Base-by-base conservation (phyloP, 1,140 invertebrate genomes). In the Psix sp. region DNA sequence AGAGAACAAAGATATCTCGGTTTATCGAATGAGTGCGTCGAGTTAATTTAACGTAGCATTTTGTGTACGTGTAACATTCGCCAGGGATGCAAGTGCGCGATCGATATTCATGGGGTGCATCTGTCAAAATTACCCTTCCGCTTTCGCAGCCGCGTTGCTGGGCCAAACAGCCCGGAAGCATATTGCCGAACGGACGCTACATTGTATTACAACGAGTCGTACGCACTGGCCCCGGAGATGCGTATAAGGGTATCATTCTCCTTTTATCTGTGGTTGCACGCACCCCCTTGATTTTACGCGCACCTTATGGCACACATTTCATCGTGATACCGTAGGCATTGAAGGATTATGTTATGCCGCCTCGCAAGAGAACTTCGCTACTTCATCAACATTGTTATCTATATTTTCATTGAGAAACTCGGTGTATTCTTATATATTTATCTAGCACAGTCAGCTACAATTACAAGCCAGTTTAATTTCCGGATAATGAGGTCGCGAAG, bases 111-210 rank as follows among this genome's bases (percentile, higher is more conserved):
- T 66, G 73, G 57, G 59, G 45, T 84, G 81, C 81, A 82, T 84
- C 80, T 83, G 81, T 83, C 81, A 81, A 82, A 81, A 80, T 80
- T 83, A 81, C 77, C 80, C 80, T 80, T 81, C 67, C 76, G 66
- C 63, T 57, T 62, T 63, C 13, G 43, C 48, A 74, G n/a, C n/a
- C n/a, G 21, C 70, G 40, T 39, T 38, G 52, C 40, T 52, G 52
- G 52, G 49, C 18, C 52, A 67, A 80, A 81, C 76, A 80, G 80
- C 76, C 54, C 71, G 65, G 63, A 51, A 77, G 74, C 80, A 76
- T 82, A 84, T 80, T 79, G 78, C 67, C 45, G 42, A 46, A 13
- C 46, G 59, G 40, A 70, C 52, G 77, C 80, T 79, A 83, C 79
- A 79, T 81, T 74, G 77, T 79, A 74, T 49, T 76, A 77, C 66